These are phyloP conservation scores for Oxyteleia sp. DNA, from an alignment of 2,888 invertebrate genomes.

Conservation along the genomic window DNA sequence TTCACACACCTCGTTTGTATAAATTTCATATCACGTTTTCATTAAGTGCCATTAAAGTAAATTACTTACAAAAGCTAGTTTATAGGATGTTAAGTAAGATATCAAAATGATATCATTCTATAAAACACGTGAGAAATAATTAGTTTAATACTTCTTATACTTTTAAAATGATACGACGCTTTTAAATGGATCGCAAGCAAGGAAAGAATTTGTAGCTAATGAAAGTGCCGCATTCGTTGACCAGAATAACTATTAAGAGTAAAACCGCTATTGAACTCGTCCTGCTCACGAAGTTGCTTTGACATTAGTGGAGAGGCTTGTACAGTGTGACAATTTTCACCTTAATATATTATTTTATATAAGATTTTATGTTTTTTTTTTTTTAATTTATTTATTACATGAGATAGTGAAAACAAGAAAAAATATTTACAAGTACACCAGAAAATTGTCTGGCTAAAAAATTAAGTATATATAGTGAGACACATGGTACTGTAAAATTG, in stretches of 20 bases:
- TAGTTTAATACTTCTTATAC: slow-evolving; percentile 60
- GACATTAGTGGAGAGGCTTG: too few relatives aligned
- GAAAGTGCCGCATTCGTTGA: slow-evolving; percentile 66
- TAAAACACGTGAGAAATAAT: slow-evolving; percentile 68
- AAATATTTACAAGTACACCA: too few relatives aligned
- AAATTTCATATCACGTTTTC: slow-evolving; percentile 54
- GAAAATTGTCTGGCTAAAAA: too few relatives aligned
- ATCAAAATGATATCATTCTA: slow-evolving; percentile 60
- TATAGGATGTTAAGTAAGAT: slow-evolving; percentile 61
- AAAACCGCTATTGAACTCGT: slow-evolving; percentile 63
- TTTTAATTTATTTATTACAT: too few relatives aligned
- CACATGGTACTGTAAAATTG: too few relatives aligned
- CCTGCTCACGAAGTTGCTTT: slow-evolving; percentile 32
- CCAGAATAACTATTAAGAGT: slow-evolving; percentile 64
- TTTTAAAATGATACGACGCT: slow-evolving; percentile 45
- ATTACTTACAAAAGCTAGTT: slow-evolving; percentile 57
- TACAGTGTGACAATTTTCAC: too few relatives aligned
- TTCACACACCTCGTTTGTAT: slow-evolving; percentile 49
- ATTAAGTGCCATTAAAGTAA: slow-evolving; percentile 57
- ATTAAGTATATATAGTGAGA: too few relatives aligned
- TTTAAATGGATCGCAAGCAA: slow-evolving; percentile 43
- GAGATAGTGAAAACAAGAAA: too few relatives aligned
- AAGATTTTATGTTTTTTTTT: too few relatives aligned
- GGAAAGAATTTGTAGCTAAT: slow-evolving; percentile 66
- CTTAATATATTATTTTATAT: too few relatives aligned